Conservation (phyloP, 2,113 vertebrate genomes). For the Struthidea cinerea region DNA sequence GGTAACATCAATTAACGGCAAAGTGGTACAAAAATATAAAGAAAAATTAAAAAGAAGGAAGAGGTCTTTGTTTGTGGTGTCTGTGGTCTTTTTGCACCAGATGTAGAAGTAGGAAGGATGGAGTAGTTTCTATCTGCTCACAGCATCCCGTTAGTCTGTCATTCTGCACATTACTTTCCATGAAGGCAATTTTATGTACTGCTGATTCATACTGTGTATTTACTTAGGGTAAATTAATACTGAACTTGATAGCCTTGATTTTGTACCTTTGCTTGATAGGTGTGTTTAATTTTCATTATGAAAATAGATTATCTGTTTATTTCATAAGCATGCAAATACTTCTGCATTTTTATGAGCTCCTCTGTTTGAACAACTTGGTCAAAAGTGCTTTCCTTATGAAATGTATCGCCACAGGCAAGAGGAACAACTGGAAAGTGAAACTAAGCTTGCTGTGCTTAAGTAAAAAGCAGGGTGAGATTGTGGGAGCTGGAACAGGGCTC, state of each 20-base stretch:
- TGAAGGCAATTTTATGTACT: background rate
- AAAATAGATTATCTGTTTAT: background rate
- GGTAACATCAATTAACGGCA: background rate
- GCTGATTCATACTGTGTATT: background rate
- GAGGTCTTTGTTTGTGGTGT: background rate
- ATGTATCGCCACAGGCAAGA: background rate
- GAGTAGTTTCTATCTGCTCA: background rate
- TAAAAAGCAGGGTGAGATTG: background rate
- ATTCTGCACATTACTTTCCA: background rate
- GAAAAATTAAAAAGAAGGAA: background rate
- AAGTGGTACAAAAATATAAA: background rate
- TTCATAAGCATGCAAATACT: slow-evolving; percentile 22
- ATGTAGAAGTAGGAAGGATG: background rate
- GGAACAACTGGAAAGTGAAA: background rate
- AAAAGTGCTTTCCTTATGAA: background rate
- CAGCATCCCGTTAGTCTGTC: background rate
- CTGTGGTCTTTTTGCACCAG: background rate
- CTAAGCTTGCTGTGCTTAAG: background rate
- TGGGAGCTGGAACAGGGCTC: background rate
- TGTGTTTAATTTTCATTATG: background rate
- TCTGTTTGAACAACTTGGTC: background rate
- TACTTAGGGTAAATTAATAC: background rate
- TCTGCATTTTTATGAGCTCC: background rate
- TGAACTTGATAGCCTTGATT: background rate
- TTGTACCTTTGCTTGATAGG: background rate